Conservation (phyloP, 2,113 vertebrate species). For the Grammomys dolichurus region DNA sequence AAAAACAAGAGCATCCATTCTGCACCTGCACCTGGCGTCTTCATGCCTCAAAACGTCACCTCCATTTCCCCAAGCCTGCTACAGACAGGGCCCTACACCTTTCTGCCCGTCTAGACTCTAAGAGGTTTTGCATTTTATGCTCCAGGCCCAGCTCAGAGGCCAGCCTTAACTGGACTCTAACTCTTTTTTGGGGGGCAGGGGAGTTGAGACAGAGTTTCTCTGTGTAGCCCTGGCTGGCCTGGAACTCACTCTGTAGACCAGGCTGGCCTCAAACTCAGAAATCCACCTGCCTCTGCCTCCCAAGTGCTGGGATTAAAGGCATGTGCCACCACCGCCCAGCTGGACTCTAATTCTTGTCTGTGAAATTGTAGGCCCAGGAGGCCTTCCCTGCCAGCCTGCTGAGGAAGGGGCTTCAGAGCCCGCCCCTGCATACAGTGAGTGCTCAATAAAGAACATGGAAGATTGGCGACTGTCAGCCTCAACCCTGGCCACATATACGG, state of each 20-base stretch:
- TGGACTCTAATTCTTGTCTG: not conserved
- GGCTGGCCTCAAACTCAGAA: no score
- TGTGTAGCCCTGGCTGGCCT: no score
- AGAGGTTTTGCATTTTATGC: not conserved
- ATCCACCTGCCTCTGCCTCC: no score
- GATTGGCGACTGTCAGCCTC: fast-evolving
- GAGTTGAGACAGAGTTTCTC: no score
- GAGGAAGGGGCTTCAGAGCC: not conserved
- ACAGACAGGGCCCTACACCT: fast-evolving
- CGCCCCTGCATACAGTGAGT: no score
- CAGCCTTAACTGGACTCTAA: not conserved
- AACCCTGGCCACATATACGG: not conserved
- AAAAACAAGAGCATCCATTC: not conserved
- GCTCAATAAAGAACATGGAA: not conserved
- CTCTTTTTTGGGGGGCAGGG: not conserved
- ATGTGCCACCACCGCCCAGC: not conserved
- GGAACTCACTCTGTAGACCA: no score
- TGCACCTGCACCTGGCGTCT: not conserved
- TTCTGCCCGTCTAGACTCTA: not conserved
- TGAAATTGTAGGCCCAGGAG: not conserved
- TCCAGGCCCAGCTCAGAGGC: not conserved
- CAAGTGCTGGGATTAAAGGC: no score
- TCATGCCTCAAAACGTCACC: not conserved
- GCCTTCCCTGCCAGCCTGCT: not conserved
- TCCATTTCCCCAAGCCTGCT: not conserved